Evolutionary conservation across 2,797 vertebrate species (phyloP).

Genomic region (Crenuchus spilurus): DNA sequence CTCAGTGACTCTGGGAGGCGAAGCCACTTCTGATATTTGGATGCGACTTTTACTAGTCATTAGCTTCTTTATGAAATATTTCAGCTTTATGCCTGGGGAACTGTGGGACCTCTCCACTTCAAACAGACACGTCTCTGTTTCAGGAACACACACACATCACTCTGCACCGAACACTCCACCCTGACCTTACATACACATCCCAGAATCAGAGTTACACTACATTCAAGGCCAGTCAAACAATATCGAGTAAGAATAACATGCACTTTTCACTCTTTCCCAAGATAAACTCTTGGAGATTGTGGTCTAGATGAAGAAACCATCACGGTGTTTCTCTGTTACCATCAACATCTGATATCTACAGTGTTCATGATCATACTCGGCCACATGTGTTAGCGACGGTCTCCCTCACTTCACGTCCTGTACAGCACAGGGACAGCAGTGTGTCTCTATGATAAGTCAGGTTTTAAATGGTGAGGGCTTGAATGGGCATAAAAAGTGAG

Average conservation of each 20-base stretch:
- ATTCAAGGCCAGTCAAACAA: conserved; percentile 18
- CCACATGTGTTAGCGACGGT: neutral
- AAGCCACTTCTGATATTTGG: conserved; percentile 79
- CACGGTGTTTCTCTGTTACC: neutral
- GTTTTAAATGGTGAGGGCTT: conserved; percentile 11
- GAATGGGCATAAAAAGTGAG: neutral
- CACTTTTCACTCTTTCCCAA: neutral
- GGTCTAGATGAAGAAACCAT: neutral
- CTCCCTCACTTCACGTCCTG: neutral
- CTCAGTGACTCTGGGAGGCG: conserved; percentile 58
- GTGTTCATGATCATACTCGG: neutral
- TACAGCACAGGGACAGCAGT: neutral
- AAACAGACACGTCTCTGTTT: conserved; percentile 60
- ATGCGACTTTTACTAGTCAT: conserved; percentile 73
- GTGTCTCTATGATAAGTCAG: conserved; percentile 13
- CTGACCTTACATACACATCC: conserved; percentile 11
- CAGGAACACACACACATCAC: conserved; percentile 53
- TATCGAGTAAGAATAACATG: conserved; percentile 18
- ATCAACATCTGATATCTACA: neutral
- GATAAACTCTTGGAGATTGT: neutral
- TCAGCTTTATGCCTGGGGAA: conserved; percentile 55
- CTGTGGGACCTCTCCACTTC: conserved; percentile 67
- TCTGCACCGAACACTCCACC: conserved; percentile 1
- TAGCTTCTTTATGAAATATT: conserved; percentile 74
- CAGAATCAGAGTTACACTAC: conserved; percentile 29